Evolutionary conservation across 2,797 vertebrate species (phyloP), one percentile per base, ranked within the genome.

Genomic region (Prionace glauca): DNA sequence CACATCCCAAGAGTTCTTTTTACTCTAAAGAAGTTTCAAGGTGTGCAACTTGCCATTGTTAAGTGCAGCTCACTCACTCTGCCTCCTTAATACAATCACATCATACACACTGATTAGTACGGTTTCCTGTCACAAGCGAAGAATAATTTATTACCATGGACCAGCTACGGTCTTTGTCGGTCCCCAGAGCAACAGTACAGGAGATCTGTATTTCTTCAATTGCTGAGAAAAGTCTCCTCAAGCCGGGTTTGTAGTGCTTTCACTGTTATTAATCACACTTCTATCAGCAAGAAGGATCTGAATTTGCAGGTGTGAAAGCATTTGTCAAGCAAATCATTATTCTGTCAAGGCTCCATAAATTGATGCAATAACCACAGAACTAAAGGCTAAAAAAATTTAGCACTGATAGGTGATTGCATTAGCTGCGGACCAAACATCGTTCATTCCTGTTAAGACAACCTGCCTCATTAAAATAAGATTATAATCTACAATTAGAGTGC

Each of bases 231-330:
- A n/a, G 32, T 65, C 88, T 91, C 62, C 60, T 32, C 1, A 91
- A 18, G 60, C 62, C 2, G 60, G 24, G 60, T 91, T 62, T 90
- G 18, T n/a, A n/a, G 29, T 62, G 11, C 88, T n/a, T 62, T 62
- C 32, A 32, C 88, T 20, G 88, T 67, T 91, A 91, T 91, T 91
- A 91, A 36, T 91, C 88, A 91, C 88, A 36, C 60, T 91, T 91
- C 88, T 36, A 96, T 96, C 96, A 96, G 95, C 95, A 0, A 18
- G 0, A 0, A 96, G 96, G 96, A 98, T 98, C 98, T 98, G 97
- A 97, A 97, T 98, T 96, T 97, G 92, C 98, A 98, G 98, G 98
- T 98, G 98, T 97, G 98, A 97, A 96, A 97, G 96, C 95, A 95
- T 71, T 20, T 96, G 95, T 69, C 94, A 29, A 95, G 45, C 2